Base-by-base conservation (phyloP, 1,140 invertebrate genomes). In the Amyelois transitella region DNA sequence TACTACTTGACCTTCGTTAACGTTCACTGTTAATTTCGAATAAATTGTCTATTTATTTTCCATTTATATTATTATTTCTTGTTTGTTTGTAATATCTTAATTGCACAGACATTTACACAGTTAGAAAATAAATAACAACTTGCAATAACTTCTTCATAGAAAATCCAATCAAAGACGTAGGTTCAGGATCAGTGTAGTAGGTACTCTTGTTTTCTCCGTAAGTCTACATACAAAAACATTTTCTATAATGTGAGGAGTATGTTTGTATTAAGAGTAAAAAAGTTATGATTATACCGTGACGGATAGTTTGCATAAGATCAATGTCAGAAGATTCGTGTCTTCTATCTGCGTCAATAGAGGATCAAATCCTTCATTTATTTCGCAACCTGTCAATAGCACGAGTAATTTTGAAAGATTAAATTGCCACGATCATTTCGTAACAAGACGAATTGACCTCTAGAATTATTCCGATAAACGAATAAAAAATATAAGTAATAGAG, bases 1-100 rank as follows among this genome's bases (percentile, higher is more conserved):
- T 49, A 53, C 53, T 61, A 56, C 51, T 55, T 68, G 73, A 61
- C 76, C 79, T 80, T 77, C 64, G 63, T 44, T 19, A 53, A 72
- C 78, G 64, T 81, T 79, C 72, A 73, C 72, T 58, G 49, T 4
- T 43, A 62, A 51, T 72, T 72, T 69, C 14, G 20, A 55, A 62
- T 66, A 66, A 58, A 66, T 56, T 55, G 24, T 54, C 45, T 48
- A 38, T 38, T 38, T 38, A 38, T 14, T 38, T 38, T 5, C 12
- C 12, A n/a, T n/a, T n/a, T n/a, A n/a, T 4, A 38, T 14, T 38
- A 14, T n/a, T 38, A 38, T 38, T 4, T 38, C 17, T 38, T 38
- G 12, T 3, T 28, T 28, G 7, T 28, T 12, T 14, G n/a, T 38
- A 3, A 38, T 38, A 38, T 14, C 7, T 10, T 32, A n/a, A n/a